A percentile compares a stretch with the other conserved stretches of the same genome.
phyloP scores from a whole-genome alignment of 2,888 invertebrate species.

The Podotricha telesiphe region DNA sequence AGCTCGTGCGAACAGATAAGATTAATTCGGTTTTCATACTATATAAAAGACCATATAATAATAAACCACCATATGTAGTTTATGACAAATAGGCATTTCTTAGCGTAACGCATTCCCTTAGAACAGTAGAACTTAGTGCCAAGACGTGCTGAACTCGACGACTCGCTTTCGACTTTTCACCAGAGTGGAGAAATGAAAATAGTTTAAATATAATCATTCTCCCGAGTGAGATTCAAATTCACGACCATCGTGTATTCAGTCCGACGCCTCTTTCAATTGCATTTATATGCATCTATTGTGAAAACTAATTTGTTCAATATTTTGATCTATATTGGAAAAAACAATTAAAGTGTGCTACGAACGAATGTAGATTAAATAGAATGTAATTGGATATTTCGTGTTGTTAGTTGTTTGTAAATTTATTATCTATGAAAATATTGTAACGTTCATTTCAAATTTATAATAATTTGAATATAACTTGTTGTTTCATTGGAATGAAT shows the following conservation, averaged over 20 bases:
- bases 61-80: background rate
- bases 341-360: background rate
- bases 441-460: background rate
- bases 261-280: constrained; percentile 1
- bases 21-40: too few species aligned
- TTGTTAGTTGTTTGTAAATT: constrained; percentile 1
- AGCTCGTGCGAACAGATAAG: too few species aligned
- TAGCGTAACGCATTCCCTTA: too few species aligned
- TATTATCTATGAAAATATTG: constrained; percentile 12
- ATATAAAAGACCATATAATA: too few species aligned
- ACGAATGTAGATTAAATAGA: background rate
- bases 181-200: too few species aligned
- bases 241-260: too few species aligned
- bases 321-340: background rate
- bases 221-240: too few species aligned
- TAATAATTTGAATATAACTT: background rate
- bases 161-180: too few species aligned
- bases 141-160: too few species aligned
- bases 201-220: too few species aligned
- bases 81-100: background rate
- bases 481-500: constrained; percentile 6
- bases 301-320: background rate
- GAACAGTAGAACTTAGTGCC: too few species aligned
- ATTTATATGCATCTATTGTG: background rate
- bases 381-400: constrained; percentile 14